Evolutionary conservation across 2,888 invertebrate genomes (phyloP).

Genomic region (Aelia acuminata): DNA sequence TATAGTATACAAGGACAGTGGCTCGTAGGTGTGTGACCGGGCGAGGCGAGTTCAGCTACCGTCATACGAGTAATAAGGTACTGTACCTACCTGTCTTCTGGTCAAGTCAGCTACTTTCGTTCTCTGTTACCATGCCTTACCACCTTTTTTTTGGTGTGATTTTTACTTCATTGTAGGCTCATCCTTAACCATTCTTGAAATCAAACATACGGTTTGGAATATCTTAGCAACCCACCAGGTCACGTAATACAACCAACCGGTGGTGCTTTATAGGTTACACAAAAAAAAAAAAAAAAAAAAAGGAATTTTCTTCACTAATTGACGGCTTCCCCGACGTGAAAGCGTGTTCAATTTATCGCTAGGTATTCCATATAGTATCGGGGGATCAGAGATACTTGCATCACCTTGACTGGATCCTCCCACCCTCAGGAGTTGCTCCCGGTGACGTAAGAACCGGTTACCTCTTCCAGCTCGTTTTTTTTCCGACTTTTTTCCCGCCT

Average conservation of each 20-base stretch:
- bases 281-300: background rate
- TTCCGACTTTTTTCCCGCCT: background rate
- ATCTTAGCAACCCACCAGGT: background rate
- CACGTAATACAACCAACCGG: background rate
- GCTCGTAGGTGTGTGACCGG: too few species aligned
- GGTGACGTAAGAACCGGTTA: slow-evolving; percentile 48
- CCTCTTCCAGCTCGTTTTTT: slow-evolving; percentile 32
- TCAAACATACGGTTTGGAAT: background rate
- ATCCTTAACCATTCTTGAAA: background rate
- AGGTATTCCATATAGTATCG: slow-evolving; percentile 43
- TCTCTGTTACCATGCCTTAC: too few species aligned
- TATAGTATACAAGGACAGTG: too few species aligned
- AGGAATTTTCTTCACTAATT: background rate
- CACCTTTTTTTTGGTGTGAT: too few species aligned
- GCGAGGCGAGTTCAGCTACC: too few species aligned
- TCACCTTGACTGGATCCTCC: slow-evolving; percentile 43
- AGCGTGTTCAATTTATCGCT: background rate
- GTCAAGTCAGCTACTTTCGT: too few species aligned
- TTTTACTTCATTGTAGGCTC: too few species aligned
- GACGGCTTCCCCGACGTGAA: background rate
- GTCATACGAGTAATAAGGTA: too few species aligned
- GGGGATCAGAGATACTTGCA: slow-evolving; percentile 12
- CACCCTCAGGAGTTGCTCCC: slow-evolving; percentile 7
- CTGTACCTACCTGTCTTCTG: too few species aligned
- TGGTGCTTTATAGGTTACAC: background rate